phyloP scores from a whole-genome alignment of 2,797 vertebrate genomes.

The Melanotaenia trifasciata region DNA sequence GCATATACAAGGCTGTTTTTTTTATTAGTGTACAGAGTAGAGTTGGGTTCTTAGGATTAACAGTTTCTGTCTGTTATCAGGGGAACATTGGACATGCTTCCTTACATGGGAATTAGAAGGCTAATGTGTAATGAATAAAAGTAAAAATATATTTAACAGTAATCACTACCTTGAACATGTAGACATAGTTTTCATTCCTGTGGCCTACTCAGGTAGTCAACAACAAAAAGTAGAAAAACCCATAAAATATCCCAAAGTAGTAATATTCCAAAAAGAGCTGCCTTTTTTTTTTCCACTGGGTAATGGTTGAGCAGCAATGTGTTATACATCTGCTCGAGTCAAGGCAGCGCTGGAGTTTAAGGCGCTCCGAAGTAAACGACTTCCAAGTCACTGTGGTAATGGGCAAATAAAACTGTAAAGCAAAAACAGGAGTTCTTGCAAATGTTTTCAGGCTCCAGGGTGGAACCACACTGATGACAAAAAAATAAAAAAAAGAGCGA shows the following conservation, averaged over 20 bases:
- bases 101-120: constrained; percentile 17
- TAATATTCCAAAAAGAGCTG: constrained; percentile 18
- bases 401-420: constrained; percentile 52
- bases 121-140: constrained; percentile 10
- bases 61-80: too few species aligned
- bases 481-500: not conserved
- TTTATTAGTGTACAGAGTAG: too few species aligned
- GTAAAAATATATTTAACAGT: constrained; percentile 1
- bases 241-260: constrained; percentile 33
- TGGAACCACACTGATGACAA: constrained; percentile 42
- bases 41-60: too few species aligned
- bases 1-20: too few species aligned
- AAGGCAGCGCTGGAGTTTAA: constrained; percentile 42
- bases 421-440: constrained; percentile 47
- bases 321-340: constrained; percentile 23
- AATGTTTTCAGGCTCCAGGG: constrained; percentile 47
- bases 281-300: constrained; percentile 6
- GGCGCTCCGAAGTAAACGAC: constrained; percentile 54
- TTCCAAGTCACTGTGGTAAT: constrained; percentile 51
- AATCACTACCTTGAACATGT: constrained; percentile 37
- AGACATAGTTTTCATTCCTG: constrained; percentile 1
- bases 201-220: constrained; percentile 22
- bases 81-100: constrained; percentile 2
- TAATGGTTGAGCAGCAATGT: constrained; percentile 33
- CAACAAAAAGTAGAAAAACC: constrained; percentile 12